These are phyloP conservation scores for Gorsachius goisagi DNA, from an alignment of 2,113 vertebrate genomes.

Conservation along the genomic window DNA sequence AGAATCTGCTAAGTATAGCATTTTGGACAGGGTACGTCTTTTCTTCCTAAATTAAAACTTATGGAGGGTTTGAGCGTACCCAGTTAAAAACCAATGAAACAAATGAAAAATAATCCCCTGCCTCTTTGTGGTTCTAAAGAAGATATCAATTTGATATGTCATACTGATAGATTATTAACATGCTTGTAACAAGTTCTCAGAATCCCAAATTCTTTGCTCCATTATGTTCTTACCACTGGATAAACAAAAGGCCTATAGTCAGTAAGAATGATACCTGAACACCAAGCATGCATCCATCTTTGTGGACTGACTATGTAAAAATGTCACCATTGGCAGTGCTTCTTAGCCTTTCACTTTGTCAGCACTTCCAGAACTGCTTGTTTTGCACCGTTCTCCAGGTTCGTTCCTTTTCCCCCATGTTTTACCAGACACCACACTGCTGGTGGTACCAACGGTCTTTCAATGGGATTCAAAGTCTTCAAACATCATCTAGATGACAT, in stretches of 20 bases:
- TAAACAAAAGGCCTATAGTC: neutral
- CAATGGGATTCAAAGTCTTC: neutral
- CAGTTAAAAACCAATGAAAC: neutral
- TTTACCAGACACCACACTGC: neutral
- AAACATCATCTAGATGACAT: neutral
- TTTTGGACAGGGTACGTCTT: neutral
- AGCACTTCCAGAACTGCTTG: neutral
- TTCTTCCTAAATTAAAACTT: neutral
- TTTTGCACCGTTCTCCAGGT: neutral
- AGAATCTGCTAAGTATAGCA: neutral
- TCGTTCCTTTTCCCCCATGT: neutral
- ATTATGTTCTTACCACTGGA: neutral
- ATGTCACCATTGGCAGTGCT: neutral
- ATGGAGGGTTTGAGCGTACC: neutral
- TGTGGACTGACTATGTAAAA: neutral
- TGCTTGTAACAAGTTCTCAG: neutral
- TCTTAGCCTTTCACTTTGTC: neutral
- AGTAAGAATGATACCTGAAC: neutral
- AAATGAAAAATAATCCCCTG: neutral
- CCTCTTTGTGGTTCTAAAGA: neutral
- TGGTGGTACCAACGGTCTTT: neutral
- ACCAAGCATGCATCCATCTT: neutral
- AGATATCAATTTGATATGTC: neutral
- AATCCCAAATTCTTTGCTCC: neutral
- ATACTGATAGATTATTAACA: neutral